Evolutionary conservation across 2,113 vertebrate genomes (phyloP).

Genomic region (Balaeniceps rex): DNA sequence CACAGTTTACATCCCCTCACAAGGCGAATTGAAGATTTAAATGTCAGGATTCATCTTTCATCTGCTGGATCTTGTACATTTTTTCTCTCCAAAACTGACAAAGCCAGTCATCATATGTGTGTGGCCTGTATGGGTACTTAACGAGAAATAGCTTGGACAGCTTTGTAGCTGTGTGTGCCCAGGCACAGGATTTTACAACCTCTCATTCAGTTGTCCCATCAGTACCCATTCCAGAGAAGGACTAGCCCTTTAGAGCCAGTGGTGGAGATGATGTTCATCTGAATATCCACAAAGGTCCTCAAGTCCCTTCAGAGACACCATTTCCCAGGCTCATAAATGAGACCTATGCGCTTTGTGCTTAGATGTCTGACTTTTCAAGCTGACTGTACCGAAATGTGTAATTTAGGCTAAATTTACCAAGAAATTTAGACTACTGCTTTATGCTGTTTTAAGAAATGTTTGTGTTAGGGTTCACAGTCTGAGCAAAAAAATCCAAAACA

Average conservation of each 20-base stretch:
- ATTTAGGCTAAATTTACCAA: slow-evolving; percentile 19
- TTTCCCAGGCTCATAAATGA: background rate
- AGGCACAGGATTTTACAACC: background rate
- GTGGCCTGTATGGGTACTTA: background rate
- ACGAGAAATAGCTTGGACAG: background rate
- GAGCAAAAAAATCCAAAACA: background rate
- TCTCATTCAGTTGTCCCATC: background rate
- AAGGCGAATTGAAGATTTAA: slow-evolving; percentile 1
- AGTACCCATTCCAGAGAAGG: background rate
- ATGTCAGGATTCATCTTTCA: slow-evolving; percentile 7
- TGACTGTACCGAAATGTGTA: background rate
- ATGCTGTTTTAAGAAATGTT: background rate
- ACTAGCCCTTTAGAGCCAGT: background rate
- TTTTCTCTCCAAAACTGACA: slow-evolving; percentile 6
- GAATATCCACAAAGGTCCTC: background rate
- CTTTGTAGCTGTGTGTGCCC: background rate
- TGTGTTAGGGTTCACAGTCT: background rate
- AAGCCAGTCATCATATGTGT: background rate
- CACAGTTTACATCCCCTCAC: background rate
- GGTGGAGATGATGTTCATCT: background rate
- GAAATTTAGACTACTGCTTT: background rate
- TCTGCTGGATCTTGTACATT: background rate
- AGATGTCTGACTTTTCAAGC: background rate
- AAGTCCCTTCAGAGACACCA: background rate
- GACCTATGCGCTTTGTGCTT: background rate